Evolutionary conservation across 1,140 invertebrate species (phyloP).

Genomic region (Pseudoatta argentina): DNA sequence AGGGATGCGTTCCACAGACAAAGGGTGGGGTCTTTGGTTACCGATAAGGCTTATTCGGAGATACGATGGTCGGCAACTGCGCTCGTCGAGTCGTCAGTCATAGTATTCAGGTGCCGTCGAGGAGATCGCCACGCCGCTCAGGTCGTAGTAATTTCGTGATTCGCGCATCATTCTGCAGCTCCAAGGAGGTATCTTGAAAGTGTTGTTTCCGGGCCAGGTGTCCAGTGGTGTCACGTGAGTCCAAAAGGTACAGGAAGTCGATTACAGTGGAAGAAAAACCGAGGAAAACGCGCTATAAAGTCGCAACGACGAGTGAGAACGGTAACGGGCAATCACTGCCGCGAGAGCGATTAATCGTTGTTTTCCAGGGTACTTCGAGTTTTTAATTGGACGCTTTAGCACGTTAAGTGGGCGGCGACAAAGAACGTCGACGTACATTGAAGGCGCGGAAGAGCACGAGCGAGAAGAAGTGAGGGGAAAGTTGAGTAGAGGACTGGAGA

Average conservation of each 20-base stretch:
- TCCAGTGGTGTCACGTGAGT: constrained; percentile 12
- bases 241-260: constrained; percentile 22
- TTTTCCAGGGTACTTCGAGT: constrained; percentile 69
- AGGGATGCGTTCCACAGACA: constrained; percentile 69
- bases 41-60: constrained; percentile 77
- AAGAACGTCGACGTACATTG: constrained; percentile 40
- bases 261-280: neutral
- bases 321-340: constrained; percentile 61
- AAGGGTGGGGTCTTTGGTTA: constrained; percentile 73
- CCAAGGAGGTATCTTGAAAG: constrained; percentile 38
- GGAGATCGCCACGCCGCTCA: constrained; percentile 65
- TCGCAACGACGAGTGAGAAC: constrained; percentile 11
- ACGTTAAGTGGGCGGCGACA: constrained; percentile 70
- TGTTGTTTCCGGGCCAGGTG: constrained; percentile 16
- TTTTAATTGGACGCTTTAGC: constrained; percentile 79
- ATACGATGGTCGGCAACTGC: constrained; percentile 73
- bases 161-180: constrained; percentile 22
- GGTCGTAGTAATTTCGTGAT: constrained; percentile 54
- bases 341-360: constrained; percentile 62
- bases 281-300: constrained; percentile 36
- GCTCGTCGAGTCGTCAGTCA: constrained; percentile 67
- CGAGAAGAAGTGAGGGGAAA: constrained; percentile 53
- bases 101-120: constrained; percentile 75
- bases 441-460: constrained; percentile 16
- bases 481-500: constrained; percentile 31